Conservation (phyloP, 2,113 vertebrate species). For the Choloepus hoffmanni region DNA sequence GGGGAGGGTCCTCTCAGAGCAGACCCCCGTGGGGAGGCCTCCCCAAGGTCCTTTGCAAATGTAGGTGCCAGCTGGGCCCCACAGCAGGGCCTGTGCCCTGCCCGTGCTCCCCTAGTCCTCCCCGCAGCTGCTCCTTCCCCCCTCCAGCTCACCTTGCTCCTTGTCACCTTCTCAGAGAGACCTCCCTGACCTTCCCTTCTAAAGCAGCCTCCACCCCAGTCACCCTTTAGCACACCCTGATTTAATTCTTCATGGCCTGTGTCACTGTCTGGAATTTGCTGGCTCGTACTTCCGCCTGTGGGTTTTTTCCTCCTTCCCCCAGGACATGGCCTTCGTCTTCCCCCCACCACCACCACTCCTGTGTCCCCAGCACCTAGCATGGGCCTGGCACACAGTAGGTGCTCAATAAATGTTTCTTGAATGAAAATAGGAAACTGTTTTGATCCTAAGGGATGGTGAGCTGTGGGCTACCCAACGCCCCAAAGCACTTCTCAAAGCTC, state of each 20-base stretch:
- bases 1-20: neutral
- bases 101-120: neutral
- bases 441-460: neutral
- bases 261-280: neutral
- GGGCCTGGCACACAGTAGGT: neutral
- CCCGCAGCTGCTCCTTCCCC: fast-evolving
- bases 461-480: neutral
- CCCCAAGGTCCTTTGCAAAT: neutral
- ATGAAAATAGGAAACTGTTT: neutral
- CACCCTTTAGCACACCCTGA: neutral
- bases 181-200: neutral
- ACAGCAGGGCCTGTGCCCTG: neutral
- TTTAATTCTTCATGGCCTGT: neutral
- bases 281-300: neutral
- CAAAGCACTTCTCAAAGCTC: neutral
- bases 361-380: neutral
- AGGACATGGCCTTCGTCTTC: neutral
- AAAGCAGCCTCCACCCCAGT: neutral
- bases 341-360: neutral
- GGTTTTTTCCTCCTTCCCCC: neutral
- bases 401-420: neutral
- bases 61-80: neutral
- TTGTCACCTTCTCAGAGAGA: neutral
- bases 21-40: neutral
- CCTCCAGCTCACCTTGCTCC: neutral